Evolutionary conservation across 2,888 invertebrate genomes (phyloP).

Genomic region (Nudaria mundana): DNA sequence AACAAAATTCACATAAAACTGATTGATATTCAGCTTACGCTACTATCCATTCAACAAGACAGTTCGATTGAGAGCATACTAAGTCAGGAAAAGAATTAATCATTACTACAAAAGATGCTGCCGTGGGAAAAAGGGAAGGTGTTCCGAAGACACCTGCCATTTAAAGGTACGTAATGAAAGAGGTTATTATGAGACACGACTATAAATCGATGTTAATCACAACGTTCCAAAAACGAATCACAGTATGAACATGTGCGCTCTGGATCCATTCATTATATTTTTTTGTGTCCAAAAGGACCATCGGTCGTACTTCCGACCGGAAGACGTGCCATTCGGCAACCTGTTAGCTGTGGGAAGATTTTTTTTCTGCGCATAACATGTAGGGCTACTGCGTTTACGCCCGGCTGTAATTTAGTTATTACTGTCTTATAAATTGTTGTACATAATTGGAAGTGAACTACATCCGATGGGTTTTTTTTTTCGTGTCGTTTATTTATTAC

Average conservation of each 20-base stretch:
- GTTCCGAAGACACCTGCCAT: conserved; percentile 59
- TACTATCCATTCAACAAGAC: conserved; percentile 33
- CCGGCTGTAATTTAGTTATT: conserved; percentile 41
- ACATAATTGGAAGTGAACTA: conserved; percentile 31
- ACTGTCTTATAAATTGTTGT: conserved; percentile 33
- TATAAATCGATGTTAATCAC: conserved; percentile 65
- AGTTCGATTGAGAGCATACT: conserved; percentile 30
- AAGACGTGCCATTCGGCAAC: conserved; percentile 71
- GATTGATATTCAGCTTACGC: conserved; percentile 23
- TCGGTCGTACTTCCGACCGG: conserved; percentile 77
- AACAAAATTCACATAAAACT: conserved; percentile 27
- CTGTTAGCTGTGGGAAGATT: conserved; percentile 75
- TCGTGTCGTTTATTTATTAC: conserved; percentile 26
- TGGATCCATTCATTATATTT: conserved; percentile 57
- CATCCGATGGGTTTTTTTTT: conserved; percentile 31
- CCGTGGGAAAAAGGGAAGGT: conserved; percentile 69
- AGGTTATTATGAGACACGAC: conserved; percentile 50
- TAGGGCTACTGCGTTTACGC: conserved; percentile 51
- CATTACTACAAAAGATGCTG: conserved; percentile 38
- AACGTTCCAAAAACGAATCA: conserved; percentile 44
- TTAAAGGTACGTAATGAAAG: conserved; percentile 33
- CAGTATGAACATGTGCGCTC: conserved; percentile 62
- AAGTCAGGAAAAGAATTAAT: conserved; percentile 44
- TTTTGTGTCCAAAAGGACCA: conserved; percentile 59
- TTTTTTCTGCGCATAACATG: conserved; percentile 49